These are phyloP conservation scores for Acipenser ruthenus DNA, from an alignment of 2,797 vertebrate genomes.

Conservation along the genomic window DNA sequence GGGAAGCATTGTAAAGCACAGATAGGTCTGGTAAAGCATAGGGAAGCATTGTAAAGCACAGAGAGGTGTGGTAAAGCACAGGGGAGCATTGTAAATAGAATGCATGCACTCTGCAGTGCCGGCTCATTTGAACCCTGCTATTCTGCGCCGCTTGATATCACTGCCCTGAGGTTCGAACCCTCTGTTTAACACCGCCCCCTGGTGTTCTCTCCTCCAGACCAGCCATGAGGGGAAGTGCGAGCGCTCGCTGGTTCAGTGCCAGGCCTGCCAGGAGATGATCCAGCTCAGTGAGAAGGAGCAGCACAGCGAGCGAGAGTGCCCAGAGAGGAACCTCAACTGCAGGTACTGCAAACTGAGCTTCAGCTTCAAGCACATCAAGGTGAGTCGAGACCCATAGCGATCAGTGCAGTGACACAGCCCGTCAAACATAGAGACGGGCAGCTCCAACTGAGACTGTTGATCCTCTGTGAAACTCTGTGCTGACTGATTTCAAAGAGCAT, in stretches of 20 bases:
- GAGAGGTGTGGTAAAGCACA: too few species aligned
- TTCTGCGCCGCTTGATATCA: too few species aligned
- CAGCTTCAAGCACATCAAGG: constrained; percentile 64
- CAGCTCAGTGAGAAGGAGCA: constrained; percentile 55
- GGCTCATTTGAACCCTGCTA: too few species aligned
- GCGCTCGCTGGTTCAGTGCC: constrained; percentile 55
- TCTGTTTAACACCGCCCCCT: too few species aligned
- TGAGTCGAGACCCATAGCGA: constrained; percentile 18
- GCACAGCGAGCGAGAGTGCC: constrained; percentile 70
- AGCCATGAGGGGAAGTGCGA: constrained; percentile 66
- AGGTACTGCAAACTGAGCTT: constrained; percentile 68
- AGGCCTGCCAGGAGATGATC: constrained; percentile 56
- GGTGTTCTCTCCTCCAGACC: constrained; percentile 32
- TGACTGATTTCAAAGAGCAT: too few species aligned
- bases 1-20: too few species aligned
- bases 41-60: too few species aligned
- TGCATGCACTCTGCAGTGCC: too few species aligned
- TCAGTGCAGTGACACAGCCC: neutral
- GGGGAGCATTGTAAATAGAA: too few species aligned
- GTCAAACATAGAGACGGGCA: neutral
- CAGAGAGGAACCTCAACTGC: constrained; percentile 68
- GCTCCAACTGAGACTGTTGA: neutral
- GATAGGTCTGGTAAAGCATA: too few species aligned
- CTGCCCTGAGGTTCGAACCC: neutral
- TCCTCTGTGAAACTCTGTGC: too few species aligned